Evolutionary conservation across 1,140 invertebrate genomes (phyloP).

Genomic region (Acromyrmex echinatior): DNA sequence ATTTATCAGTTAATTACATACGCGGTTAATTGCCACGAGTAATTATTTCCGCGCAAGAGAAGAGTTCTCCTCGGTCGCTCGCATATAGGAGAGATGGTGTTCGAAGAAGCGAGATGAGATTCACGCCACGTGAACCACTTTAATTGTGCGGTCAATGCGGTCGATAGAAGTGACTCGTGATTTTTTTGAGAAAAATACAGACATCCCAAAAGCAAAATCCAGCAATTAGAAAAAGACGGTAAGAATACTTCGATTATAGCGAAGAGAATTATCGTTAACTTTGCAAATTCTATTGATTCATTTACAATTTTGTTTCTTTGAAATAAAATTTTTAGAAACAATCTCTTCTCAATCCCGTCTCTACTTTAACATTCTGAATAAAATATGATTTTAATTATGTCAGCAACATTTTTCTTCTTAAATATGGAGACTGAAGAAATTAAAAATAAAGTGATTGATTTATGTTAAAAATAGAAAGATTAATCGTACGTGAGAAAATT

Average conservation of each 20-base stretch:
- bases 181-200: neutral
- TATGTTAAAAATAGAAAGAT: neutral
- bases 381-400: neutral
- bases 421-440: neutral
- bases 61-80: conserved; percentile 10
- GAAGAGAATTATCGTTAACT: neutral
- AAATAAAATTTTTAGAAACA: neutral
- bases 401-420: neutral
- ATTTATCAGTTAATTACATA: conserved; percentile 81
- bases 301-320: neutral
- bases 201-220: neutral
- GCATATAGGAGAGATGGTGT: neutral
- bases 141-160: neutral
- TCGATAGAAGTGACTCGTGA: neutral
- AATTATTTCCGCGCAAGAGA: conserved; percentile 65
- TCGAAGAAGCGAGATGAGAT: conserved; percentile 22
- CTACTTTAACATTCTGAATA: neutral
- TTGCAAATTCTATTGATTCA: neutral
- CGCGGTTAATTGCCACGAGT: conserved; percentile 73
- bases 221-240: neutral
- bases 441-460: conserved; percentile 6
- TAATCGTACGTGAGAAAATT: neutral
- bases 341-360: neutral
- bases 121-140: neutral
- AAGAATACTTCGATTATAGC: neutral